Evolutionary conservation across 2,797 vertebrate species (phyloP).

Genomic region (Rhynchonycteris naso): DNA sequence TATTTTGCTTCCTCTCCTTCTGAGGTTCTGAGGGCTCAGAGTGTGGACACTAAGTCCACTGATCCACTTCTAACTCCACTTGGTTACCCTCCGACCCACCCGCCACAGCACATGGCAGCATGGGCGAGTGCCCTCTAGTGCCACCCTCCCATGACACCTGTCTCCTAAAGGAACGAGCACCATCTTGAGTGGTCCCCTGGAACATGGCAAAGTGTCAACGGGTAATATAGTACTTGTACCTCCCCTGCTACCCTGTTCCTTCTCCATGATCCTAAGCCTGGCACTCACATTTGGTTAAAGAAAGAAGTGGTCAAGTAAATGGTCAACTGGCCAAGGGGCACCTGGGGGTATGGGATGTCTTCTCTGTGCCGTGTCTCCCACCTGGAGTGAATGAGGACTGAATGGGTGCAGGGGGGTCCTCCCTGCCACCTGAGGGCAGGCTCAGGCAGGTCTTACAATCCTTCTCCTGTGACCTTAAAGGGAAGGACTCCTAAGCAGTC

Average conservation of each 20-base stretch:
- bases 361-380: too few species aligned
- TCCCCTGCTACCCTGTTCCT: not conserved
- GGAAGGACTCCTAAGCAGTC: not conserved
- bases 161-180: not conserved
- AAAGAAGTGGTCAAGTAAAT: not conserved
- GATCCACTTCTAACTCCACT: not conserved
- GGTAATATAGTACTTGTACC: not conserved
- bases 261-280: not conserved
- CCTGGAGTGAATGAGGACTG: not conserved
- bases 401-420: too few species aligned
- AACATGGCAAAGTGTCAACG: not conserved
- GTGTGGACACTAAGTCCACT: not conserved
- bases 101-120: fast-evolving
- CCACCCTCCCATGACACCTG: not conserved
- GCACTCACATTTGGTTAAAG: not conserved
- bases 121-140: not conserved
- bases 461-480: not conserved
- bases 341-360: too few species aligned
- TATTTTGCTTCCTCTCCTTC: not conserved
- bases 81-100: not conserved
- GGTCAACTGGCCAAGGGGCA: not conserved
- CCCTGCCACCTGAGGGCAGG: not conserved
- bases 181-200: not conserved
- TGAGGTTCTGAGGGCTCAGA: not conserved
- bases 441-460: not conserved